Conservation (phyloP, 2,113 vertebrate species). For the Semnornis frantzii region DNA sequence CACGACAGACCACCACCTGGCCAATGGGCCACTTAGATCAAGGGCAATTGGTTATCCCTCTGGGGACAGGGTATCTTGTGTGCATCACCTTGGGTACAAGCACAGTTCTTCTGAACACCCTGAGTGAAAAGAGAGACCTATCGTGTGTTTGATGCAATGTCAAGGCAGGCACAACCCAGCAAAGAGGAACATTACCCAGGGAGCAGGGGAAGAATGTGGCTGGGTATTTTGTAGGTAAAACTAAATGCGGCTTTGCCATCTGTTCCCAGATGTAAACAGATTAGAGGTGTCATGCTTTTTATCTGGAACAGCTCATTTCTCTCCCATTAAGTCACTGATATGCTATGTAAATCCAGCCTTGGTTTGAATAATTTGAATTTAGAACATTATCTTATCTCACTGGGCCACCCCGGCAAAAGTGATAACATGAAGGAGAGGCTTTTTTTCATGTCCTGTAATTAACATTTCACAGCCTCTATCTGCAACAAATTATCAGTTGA, state of each 20-base stretch:
- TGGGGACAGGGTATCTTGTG: too few species aligned
- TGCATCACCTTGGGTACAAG: too few species aligned
- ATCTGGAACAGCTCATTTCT: conserved; percentile 44
- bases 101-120: background rate
- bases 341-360: conserved; percentile 19
- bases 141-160: background rate
- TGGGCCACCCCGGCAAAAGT: background rate
- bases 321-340: background rate
- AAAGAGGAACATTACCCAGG: background rate
- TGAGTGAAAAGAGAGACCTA: background rate
- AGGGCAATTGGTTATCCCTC: too few species aligned
- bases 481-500: background rate
- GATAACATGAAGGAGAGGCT: background rate
- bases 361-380: conserved; percentile 23
- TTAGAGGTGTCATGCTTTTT: conserved; percentile 20
- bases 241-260: background rate
- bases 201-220: background rate
- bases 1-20: too few species aligned
- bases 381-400: conserved; percentile 35
- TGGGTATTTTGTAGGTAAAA: background rate
- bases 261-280: conserved; percentile 31
- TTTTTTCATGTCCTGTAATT: conserved; percentile 20
- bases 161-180: background rate
- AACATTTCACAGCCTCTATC: conserved; percentile 7
- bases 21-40: too few species aligned